Conservation (phyloP, 2,888 invertebrate species). For the Microchrysa polita region DNA sequence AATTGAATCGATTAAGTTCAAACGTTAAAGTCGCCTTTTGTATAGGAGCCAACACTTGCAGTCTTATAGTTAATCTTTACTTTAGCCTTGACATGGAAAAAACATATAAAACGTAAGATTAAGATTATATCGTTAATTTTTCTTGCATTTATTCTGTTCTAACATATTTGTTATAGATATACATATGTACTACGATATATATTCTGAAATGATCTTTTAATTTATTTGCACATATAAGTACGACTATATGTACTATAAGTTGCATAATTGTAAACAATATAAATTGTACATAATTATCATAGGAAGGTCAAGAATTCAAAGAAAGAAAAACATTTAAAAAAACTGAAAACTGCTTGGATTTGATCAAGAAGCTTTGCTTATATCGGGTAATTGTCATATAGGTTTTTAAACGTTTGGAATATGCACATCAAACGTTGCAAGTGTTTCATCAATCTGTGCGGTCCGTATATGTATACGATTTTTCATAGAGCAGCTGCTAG, state of each 20-base stretch:
- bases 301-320: constrained; percentile 5
- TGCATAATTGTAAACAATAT: constrained; percentile 3
- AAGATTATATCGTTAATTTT: neutral
- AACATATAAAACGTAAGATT: constrained; percentile 5
- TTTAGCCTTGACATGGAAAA: constrained; percentile 14
- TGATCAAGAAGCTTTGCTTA: constrained; percentile 2
- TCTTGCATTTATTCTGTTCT: too few species aligned
- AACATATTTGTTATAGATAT: too few species aligned
- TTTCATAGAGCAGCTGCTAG: too few species aligned
- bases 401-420: neutral
- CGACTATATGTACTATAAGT: neutral
- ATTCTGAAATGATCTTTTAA: too few species aligned
- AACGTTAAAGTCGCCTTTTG: neutral
- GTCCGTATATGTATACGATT: too few species aligned
- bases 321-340: too few species aligned
- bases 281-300: constrained; percentile 11
- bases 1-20: constrained; percentile 15
- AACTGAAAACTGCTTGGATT: neutral
- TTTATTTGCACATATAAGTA: too few species aligned
- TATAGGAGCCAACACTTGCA: too few species aligned
- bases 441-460: too few species aligned
- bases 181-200: too few species aligned
- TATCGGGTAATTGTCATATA: neutral
- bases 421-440: too few species aligned
- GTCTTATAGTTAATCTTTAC: neutral